Conservation (phyloP, 2,797 vertebrate genomes). For the Hydrolagus colliei region DNA sequence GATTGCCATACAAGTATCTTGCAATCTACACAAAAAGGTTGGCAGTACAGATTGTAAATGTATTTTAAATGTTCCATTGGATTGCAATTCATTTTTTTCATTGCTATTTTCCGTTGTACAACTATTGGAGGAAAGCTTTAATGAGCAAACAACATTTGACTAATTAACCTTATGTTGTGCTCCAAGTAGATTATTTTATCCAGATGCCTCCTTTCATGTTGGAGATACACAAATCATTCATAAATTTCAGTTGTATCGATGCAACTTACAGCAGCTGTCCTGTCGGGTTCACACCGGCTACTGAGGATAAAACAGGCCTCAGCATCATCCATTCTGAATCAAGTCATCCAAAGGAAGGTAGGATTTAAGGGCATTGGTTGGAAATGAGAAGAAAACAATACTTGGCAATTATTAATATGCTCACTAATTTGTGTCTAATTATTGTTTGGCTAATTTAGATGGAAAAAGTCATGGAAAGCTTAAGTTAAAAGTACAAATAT, state of each 20-base stretch:
- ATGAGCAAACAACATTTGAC: not conserved
- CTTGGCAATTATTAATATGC: constrained; percentile 4
- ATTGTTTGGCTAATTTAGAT: too few relatives aligned
- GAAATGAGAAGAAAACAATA: constrained; percentile 2
- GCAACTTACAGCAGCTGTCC: constrained; percentile 68
- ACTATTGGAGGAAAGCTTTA: too few relatives aligned
- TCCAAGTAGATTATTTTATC: not conserved
- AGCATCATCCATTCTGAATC: constrained; percentile 64
- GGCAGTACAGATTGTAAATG: too few relatives aligned
- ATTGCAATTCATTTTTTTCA: not conserved
- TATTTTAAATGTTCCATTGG: too few relatives aligned
- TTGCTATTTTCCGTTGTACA: too few relatives aligned
- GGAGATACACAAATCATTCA: not conserved
- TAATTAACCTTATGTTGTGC: not conserved
- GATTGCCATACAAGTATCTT: too few relatives aligned
- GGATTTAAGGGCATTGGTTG: constrained; percentile 16
- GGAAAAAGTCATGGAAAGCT: not conserved
- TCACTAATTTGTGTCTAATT: not conserved
- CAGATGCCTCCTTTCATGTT: not conserved
- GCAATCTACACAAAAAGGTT: too few relatives aligned
- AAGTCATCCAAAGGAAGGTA: constrained; percentile 9
- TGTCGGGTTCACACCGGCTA: constrained; percentile 66
- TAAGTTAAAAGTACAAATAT: not conserved
- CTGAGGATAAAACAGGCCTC: constrained; percentile 72
- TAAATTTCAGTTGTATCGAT: not conserved